Evolutionary conservation across 35 echinoderm and acorn worm genomes (phyloP).

Genomic region (Eucidaris tribuloides): DNA sequence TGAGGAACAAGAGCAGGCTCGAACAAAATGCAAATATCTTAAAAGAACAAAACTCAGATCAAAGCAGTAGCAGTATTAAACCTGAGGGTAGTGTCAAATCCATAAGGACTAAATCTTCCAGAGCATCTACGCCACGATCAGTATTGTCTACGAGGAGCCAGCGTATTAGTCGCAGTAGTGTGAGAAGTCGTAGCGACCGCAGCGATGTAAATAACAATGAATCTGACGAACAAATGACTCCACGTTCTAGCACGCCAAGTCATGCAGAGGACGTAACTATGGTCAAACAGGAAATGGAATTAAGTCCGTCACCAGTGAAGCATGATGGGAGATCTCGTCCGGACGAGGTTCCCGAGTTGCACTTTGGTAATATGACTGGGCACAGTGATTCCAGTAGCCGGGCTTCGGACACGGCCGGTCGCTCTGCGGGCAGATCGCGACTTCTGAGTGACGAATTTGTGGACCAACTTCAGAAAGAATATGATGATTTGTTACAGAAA

Average conservation of each 20-base stretch:
- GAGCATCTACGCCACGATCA: conserved; percentile 8
- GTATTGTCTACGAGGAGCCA: conserved; percentile 2
- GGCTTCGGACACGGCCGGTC: neutral
- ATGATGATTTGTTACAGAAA: conserved; percentile 85
- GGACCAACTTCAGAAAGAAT: conserved; percentile 77
- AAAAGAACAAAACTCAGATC: neutral
- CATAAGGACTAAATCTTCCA: conserved; percentile 9
- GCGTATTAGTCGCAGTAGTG: neutral
- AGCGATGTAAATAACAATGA: neutral
- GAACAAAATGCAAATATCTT: neutral
- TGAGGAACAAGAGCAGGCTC: neutral
- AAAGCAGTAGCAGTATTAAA: neutral
- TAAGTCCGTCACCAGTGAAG: conserved; percentile 8
- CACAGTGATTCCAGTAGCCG: neutral
- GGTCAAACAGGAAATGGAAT: neutral
- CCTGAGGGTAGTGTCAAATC: conserved; percentile 4
- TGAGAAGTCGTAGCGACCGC: neutral
- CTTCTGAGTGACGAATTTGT: conserved; percentile 68
- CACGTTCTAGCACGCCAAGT: conserved; percentile 6
- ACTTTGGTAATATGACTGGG: neutral
- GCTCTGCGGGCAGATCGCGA: conserved; percentile 20
- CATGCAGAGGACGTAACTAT: neutral
- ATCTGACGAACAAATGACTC: neutral
- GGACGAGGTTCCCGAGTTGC: neutral
- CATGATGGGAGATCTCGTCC: neutral